Evolutionary conservation across 2,113 vertebrate species (phyloP).

Genomic region (Orycteropus afer): DNA sequence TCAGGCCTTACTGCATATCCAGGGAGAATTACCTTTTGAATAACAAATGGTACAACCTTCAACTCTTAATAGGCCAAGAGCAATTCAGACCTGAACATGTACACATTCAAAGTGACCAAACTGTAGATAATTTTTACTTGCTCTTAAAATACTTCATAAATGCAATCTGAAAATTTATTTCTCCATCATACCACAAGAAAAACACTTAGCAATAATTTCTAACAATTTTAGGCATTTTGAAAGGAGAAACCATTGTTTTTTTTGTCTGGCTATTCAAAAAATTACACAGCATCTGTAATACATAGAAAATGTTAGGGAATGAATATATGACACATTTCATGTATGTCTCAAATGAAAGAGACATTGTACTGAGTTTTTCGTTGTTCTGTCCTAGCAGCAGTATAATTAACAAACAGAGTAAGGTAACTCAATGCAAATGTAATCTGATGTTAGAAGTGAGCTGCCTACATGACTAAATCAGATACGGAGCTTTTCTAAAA

Average conservation of each 20-base stretch:
- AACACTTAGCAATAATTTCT: constrained; percentile 29
- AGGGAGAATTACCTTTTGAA: constrained; percentile 83
- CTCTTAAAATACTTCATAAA: constrained; percentile 53
- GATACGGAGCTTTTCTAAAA: constrained; percentile 63
- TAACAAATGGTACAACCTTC: constrained; percentile 78
- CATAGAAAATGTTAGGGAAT: neutral
- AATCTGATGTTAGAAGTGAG: constrained; percentile 64
- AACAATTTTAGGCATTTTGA: neutral
- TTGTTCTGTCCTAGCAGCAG: constrained; percentile 34
- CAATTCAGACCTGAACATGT: constrained; percentile 52
- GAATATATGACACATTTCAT: neutral
- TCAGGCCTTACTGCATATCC: constrained; percentile 79
- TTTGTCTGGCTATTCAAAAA: constrained; percentile 35
- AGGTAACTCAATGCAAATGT: constrained; percentile 63
- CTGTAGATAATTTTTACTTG: constrained; percentile 42
- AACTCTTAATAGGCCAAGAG: constrained; percentile 64
- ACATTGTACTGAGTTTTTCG: neutral
- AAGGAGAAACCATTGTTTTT: constrained; percentile 22
- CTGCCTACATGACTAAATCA: constrained; percentile 40
- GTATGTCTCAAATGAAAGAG: constrained; percentile 45
- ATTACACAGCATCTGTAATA: constrained; percentile 43
- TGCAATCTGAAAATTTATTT: constrained; percentile 55
- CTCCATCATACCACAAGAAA: neutral
- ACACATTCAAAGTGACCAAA: constrained; percentile 41
- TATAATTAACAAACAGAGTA: constrained; percentile 60